Conservation (phyloP, 2,113 vertebrate genomes). For the Merops nubicus region DNA sequence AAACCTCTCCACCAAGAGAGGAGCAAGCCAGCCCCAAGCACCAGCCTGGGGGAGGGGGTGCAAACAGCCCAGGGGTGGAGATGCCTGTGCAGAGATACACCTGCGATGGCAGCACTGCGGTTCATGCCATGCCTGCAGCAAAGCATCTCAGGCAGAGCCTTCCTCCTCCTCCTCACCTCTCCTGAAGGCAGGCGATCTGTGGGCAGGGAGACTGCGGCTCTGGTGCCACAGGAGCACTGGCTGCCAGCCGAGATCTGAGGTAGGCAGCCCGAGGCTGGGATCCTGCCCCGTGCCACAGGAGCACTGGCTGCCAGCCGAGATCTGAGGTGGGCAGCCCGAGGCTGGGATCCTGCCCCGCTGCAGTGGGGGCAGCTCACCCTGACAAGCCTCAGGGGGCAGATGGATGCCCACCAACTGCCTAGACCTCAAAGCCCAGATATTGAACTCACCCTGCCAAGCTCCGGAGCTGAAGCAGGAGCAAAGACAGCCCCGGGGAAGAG, state of each 20-base stretch:
- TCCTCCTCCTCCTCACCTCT: background rate
- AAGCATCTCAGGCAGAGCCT: background rate
- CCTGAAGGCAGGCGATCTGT: background rate
- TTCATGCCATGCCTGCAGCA: background rate
- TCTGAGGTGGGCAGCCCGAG: rapidly evolving
- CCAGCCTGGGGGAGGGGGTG: background rate
- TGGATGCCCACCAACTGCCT: background rate
- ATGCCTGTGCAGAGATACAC: background rate
- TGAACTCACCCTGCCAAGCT: background rate
- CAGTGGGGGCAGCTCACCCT: background rate
- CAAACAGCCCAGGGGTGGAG: background rate
- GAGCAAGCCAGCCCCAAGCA: background rate
- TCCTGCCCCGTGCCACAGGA: background rate
- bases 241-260: rapidly evolving
- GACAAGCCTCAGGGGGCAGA: background rate
- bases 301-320: background rate
- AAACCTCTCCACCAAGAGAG: rapidly evolving
- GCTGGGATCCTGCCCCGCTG: background rate
- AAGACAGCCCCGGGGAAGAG: background rate
- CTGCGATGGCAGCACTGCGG: background rate
- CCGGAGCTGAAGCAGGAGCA: background rate
- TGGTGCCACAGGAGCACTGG: background rate
- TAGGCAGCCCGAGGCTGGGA: background rate
- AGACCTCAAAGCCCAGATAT: background rate
- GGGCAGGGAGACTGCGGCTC: background rate